A percentile compares a stretch with the other conserved stretches of the same genome.
Evolutionary conservation across 1,140 invertebrate genomes (phyloP).

Genomic region (Heliconius melpomene): DNA sequence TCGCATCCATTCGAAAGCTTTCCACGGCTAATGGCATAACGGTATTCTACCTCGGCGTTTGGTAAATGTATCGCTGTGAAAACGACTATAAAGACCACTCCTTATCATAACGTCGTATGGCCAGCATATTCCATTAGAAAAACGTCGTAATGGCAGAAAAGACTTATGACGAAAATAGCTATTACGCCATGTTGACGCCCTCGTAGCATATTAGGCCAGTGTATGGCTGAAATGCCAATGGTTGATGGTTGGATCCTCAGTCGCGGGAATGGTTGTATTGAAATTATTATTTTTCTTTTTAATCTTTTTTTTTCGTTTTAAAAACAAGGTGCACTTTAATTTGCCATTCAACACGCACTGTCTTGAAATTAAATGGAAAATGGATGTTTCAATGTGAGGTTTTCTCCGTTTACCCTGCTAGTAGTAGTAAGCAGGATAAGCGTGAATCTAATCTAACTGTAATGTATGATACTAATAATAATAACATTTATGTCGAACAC

Average conservation of each 20-base stretch:
- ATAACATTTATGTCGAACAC: too few relatives aligned
- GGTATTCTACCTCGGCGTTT: conserved; percentile 35
- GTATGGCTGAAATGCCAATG: not conserved
- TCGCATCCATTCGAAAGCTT: conserved; percentile 38
- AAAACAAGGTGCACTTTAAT: too few relatives aligned
- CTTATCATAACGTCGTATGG: conserved; percentile 43
- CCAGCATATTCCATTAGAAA: conserved; percentile 46
- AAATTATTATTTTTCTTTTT: too few relatives aligned
- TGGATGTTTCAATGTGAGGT: too few relatives aligned
- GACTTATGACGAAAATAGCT: conserved; percentile 7
- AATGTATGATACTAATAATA: too few relatives aligned
- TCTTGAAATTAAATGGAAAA: too few relatives aligned
- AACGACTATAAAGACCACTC: conserved; percentile 45
- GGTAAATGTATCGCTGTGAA: conserved; percentile 43
- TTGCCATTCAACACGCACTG: too few relatives aligned
- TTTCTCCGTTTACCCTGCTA: too few relatives aligned
- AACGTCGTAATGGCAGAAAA: conserved; percentile 27
- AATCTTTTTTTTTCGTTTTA: too few relatives aligned
- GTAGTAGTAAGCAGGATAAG: too few relatives aligned
- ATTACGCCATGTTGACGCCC: conserved; percentile 1
- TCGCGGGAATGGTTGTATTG: too few relatives aligned
- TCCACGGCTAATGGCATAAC: conserved; percentile 38
- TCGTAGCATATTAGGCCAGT: not conserved
- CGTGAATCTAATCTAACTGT: too few relatives aligned
- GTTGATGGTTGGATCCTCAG: not conserved